Evolutionary conservation across 2,797 vertebrate genomes (phyloP), one percentile per base, ranked within the genome.

Genomic region (Clamator glandarius): DNA sequence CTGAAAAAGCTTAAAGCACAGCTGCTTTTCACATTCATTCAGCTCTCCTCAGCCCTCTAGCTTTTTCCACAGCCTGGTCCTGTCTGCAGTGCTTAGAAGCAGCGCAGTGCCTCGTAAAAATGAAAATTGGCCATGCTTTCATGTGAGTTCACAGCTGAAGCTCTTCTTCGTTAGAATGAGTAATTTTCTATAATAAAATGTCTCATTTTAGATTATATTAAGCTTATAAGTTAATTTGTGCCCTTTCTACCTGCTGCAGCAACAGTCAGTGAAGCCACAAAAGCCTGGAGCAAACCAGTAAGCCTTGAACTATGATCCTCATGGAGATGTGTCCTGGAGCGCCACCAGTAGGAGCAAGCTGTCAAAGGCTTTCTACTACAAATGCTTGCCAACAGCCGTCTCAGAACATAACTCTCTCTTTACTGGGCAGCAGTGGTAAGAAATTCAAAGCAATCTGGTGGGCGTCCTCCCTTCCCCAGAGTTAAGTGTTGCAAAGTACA

Each of bases 1-100:
- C 94, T 95, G 83, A 85, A 87, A 87, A 87, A 82, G 90, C 93
- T 89, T 90, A 89, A 90, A 90, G 93, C 94, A 94, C 95, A 95
- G 95, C 89, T 96, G 91, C 90, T 96, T 97, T 95, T 92, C 89
- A 94, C 85, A 94, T 96, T 80, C 84, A 92, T 92, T 89, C 89
- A 92, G 77, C 84, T 68, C 84, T 70, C 81, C 79, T 78, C 92
- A 83, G 80, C 93, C 76, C 93, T 94, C 75, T 31, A 81, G 79
- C 89, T 93, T 84, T 95, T 95, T 91, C 91, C 89, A 85, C 74
- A 91, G 91, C 91, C 90, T 75, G 89, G 92, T 75, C 87, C 76
- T 89, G 91, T 92, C 95, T 94, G 72, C 8, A 35, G 75, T 82
- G 87, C 58, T 94, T 68, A 93, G 90, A 85, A 91, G 84, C 50